Evolutionary conservation across 2,888 invertebrate species (phyloP), one percentile per base, ranked within the genome.

Genomic region (Dyspetes luteomarginatus): DNA sequence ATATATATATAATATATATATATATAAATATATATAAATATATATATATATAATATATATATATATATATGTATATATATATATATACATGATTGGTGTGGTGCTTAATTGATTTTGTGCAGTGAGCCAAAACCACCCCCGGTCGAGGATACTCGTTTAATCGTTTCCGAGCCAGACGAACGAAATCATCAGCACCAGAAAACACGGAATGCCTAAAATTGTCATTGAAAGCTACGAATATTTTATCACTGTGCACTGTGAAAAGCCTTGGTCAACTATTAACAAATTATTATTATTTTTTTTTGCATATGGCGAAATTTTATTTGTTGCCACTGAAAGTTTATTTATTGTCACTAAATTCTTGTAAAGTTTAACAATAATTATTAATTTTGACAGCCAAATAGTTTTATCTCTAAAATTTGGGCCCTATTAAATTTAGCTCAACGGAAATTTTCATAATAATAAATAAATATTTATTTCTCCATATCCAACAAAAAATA

Each of bases 51-150:
- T 43, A 24, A n/a, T 4, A 12, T 26, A 71, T 41, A 56, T 58
- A 60, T 68, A 50, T 58, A 17, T 30, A 15, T 22, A n/a, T 24
- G 9, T n/a, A 28, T 19, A n/a, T 17, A 12, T 62, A 22, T 9
- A 36, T 41, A 12, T 28, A 65, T 9, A 64, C 24, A 52, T 62
- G 4, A 7, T 28, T 26, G 41, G 24, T 73, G 36, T 30, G 36
- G 67, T 19, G 68, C 56, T 77, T 69, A 77, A 81, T 81, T 81
- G 81, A 81, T 77, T 81, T 73, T 62, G 67, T 43, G 50, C 72
- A 28, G 67, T 36, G 52, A 60, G 41, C 9, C 36, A 60, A 76
- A 76, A 72, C 45, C 52, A 55, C 41, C 76, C 60, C 65, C 68
- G 15, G 15, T 55, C 28, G 56, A 43, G 26, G 43, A 24, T n/a